phyloP scores from a whole-genome alignment of 2,113 vertebrate species.

The Erythrolamprus reginae region DNA sequence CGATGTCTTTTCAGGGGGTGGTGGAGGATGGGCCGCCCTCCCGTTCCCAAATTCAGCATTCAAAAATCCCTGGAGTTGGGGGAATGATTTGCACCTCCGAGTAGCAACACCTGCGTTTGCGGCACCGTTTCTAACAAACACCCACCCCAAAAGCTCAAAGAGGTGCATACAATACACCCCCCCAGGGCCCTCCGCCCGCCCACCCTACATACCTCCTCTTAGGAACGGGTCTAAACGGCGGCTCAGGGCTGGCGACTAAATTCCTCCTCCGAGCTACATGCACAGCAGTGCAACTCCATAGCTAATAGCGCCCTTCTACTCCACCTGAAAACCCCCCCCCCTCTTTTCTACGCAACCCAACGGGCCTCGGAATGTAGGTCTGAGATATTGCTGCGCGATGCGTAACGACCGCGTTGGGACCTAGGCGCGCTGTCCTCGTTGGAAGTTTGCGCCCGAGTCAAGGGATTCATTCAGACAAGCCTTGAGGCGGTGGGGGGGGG shows the following conservation, averaged over 20 bases:
- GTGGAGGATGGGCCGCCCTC: no score
- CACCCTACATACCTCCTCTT: neutral
- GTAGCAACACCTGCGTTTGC: no score
- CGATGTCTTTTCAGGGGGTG: neutral
- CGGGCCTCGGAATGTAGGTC: neutral
- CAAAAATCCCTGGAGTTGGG: neutral
- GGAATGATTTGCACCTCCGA: neutral
- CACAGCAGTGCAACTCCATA: neutral
- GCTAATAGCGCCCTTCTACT: neutral
- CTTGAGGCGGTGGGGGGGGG: neutral
- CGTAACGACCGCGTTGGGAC: neutral
- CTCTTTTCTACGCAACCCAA: accelerated
- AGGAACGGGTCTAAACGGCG: neutral
- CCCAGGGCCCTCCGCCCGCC: no score
- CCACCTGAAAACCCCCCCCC: neutral
- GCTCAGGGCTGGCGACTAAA: accelerated
- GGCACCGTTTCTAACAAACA: neutral
- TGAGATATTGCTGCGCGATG: neutral
- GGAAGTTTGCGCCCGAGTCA: neutral
- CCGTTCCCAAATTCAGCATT: neutral
- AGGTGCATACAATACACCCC: no score
- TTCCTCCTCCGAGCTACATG: neutral
- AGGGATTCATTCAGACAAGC: neutral
- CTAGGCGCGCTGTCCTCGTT: neutral
- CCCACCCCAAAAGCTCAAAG: neutral